These are phyloP conservation scores for Dasypolia templi DNA, from an alignment of 2,888 invertebrate genomes.

Conservation along the genomic window DNA sequence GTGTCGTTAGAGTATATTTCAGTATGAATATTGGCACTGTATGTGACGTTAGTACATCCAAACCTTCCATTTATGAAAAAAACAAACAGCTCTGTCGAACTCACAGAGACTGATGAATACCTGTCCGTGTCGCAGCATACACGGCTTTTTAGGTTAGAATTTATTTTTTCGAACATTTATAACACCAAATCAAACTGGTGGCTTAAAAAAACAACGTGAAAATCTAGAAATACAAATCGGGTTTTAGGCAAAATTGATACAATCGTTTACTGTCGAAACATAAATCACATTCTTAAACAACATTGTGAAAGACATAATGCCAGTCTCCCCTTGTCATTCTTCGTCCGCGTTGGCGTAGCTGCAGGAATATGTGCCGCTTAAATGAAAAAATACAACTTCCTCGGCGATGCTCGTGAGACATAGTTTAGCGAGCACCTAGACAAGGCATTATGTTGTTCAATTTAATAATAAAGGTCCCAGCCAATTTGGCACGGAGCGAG, in stretches of 20 bases:
- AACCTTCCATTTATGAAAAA: conserved; percentile 50
- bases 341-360: conserved; percentile 7
- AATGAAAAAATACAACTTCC: conserved; percentile 69
- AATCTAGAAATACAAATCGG: conserved; percentile 1
- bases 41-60: conserved; percentile 46
- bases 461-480: conserved; percentile 81
- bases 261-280: background rate
- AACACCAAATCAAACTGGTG: conserved; percentile 25
- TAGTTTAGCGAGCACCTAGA: conserved; percentile 68
- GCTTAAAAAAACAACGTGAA: conserved; percentile 27
- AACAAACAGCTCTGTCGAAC: conserved; percentile 55
- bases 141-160: conserved; percentile 48
- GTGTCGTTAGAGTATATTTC: conserved; percentile 42
- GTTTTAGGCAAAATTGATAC: background rate
- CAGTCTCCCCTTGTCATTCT: conserved; percentile 34
- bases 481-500: conserved; percentile 80
- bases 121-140: conserved; percentile 39
- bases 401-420: conserved; percentile 54
- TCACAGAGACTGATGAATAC: conserved; percentile 60
- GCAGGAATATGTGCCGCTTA: conserved; percentile 51
- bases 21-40: conserved; percentile 34
- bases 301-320: conserved; percentile 26
- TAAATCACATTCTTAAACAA: conserved; percentile 4
- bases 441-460: conserved; percentile 78
- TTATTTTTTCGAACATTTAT: conserved; percentile 41